phyloP scores from a whole-genome alignment of 2,888 invertebrate species.

The Opisthograptis luteolata region DNA sequence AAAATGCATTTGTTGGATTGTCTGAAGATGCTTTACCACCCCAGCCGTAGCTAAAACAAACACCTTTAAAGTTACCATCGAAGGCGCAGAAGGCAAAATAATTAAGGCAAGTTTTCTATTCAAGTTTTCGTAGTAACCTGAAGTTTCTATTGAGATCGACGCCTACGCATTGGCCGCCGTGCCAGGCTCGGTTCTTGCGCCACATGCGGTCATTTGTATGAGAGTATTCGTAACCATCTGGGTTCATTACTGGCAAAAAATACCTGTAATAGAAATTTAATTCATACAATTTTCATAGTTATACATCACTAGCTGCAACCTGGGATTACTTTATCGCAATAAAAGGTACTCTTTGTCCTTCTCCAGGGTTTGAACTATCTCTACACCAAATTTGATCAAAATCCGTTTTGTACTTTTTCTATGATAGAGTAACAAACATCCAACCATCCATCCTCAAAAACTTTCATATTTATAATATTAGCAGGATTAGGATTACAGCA shows the following conservation, averaged over 20 bases:
- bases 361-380: too few relatives aligned
- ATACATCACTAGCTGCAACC: too few relatives aligned
- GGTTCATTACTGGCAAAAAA: constrained; percentile 90
- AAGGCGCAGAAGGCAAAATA: neutral
- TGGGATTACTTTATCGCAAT: too few relatives aligned
- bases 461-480: too few relatives aligned
- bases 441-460: too few relatives aligned
- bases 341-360: too few relatives aligned
- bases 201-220: constrained; percentile 91
- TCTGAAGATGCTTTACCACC: constrained; percentile 70
- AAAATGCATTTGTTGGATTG: constrained; percentile 58
- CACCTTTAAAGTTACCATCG: neutral
- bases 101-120: neutral
- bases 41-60: constrained; percentile 61
- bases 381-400: too few relatives aligned
- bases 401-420: too few relatives aligned
- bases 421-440: too few relatives aligned
- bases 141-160: constrained; percentile 95
- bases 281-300: too few relatives aligned
- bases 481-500: too few relatives aligned
- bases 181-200: constrained; percentile 88
- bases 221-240: constrained; percentile 94
- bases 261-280: constrained; percentile 76
- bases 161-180: constrained; percentile 84
- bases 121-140: constrained; percentile 70